These are phyloP conservation scores for Geotrypetes seraphini DNA, from an alignment of 2,797 vertebrate genomes.

Conservation along the genomic window DNA sequence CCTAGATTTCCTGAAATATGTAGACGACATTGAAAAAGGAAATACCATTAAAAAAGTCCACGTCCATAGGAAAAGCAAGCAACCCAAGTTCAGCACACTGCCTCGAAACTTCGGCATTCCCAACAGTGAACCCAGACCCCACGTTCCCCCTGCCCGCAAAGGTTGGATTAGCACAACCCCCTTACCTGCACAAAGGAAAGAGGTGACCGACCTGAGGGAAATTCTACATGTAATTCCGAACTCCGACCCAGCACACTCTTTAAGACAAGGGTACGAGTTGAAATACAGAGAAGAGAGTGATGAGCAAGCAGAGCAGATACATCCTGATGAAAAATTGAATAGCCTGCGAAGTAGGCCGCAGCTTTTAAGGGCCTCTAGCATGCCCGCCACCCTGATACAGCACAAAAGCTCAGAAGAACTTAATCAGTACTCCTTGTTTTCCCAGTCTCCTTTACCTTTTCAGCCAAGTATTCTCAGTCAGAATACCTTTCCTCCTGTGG, in stretches of 20 bases:
- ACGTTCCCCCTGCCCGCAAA: conserved; percentile 36
- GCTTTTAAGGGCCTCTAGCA: conserved; percentile 80
- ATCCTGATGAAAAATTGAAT: conserved; percentile 49
- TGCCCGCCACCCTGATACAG: conserved; percentile 70
- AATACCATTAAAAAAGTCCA: conserved; percentile 90
- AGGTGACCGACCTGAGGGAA: conserved; percentile 66
- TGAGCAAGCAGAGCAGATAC: conserved; percentile 20
- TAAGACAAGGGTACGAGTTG: conserved; percentile 5
- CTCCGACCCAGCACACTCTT: conserved; percentile 12
- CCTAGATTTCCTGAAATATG: conserved; percentile 95
- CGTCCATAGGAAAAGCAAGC: conserved; percentile 81
- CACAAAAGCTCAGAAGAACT: conserved; percentile 49
- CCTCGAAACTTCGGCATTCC: conserved; percentile 93
- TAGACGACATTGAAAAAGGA: conserved; percentile 96
- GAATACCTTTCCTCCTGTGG: conserved; percentile 40
- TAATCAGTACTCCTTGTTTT: conserved; percentile 10
- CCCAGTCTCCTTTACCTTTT: conserved; percentile 9
- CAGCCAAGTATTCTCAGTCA: conserved; percentile 43
- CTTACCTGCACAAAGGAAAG: conserved; percentile 63
- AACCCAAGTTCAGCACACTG: conserved; percentile 89
- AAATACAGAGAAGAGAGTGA: conserved; percentile 35
- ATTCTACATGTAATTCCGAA: conserved; percentile 42
- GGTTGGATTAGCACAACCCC: conserved; percentile 68
- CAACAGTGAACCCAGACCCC: conserved; percentile 53
- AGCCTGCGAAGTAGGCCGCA: conserved; percentile 67